Conservation (phyloP, 2,113 vertebrate species). For the Pseudorhombus dupliciocellatus region DNA sequence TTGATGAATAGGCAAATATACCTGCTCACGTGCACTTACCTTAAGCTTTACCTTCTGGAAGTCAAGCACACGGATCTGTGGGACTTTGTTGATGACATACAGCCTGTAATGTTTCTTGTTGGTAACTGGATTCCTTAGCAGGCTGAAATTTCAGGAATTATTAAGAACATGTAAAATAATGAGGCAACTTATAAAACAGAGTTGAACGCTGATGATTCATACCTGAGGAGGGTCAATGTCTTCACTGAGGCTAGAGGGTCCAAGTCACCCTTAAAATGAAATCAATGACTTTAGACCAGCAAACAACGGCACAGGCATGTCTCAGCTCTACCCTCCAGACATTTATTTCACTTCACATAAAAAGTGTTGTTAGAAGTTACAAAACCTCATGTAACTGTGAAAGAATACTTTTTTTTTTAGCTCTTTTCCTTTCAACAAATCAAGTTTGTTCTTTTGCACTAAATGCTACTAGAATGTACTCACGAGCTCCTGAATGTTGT, state of each 20-base stretch:
- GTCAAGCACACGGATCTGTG: slow-evolving; percentile 95
- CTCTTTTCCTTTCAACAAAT: not conserved
- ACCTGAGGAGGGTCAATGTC: slow-evolving; percentile 92
- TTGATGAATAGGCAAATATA: not conserved
- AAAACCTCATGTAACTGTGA: not conserved
- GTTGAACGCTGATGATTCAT: slow-evolving; percentile 3
- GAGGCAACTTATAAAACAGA: not conserved
- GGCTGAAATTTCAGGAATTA: slow-evolving; percentile 69
- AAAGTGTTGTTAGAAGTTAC: not conserved
- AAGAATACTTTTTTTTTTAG: not conserved
- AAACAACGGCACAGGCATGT: not conserved
- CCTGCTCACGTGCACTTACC: slow-evolving; percentile 74
- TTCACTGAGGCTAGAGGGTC: slow-evolving; percentile 92
- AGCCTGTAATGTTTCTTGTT: slow-evolving; percentile 99
- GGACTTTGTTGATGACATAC: slow-evolving; percentile 94
- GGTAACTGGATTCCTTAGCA: slow-evolving; percentile 96
- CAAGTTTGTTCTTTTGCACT: not conserved
- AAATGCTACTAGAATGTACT: slow-evolving; percentile 44
- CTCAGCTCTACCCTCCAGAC: too few relatives aligned
- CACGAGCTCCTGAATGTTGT: slow-evolving; percentile 97
- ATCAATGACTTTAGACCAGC: not conserved
- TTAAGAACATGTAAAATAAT: not conserved
- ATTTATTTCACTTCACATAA: not conserved
- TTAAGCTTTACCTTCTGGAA: slow-evolving; percentile 98
- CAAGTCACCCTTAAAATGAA: slow-evolving; percentile 88